Percentiles rank a stretch among this genome's conserved stretches.
phyloP scores from a whole-genome alignment of 1,140 invertebrate species.

The Magallana angulata region DNA sequence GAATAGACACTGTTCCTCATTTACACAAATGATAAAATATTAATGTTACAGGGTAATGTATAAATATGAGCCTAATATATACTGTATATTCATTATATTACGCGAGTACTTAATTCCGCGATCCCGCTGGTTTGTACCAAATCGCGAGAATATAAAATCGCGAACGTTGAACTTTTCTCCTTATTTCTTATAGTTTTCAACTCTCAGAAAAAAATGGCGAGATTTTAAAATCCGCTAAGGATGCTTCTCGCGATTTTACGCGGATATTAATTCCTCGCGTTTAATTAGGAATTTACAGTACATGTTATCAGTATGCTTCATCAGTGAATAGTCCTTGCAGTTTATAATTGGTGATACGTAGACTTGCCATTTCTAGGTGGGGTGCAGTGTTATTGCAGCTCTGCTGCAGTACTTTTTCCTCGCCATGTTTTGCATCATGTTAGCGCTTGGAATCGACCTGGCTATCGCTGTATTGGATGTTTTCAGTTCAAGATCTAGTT shows the following conservation, averaged over 20 bases:
- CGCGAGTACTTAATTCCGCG: no score
- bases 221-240: no score
- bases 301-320: background rate
- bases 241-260: no score
- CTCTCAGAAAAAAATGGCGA: no score
- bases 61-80: background rate
- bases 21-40: background rate
- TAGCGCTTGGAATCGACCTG: slow-evolving; percentile 38
- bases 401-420: slow-evolving; percentile 49
- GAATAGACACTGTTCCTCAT: no score
- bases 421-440: slow-evolving; percentile 44
- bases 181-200: no score
- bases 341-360: background rate
- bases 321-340: background rate
- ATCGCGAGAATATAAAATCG: no score
- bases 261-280: no score
- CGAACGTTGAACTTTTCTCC: no score
- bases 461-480: slow-evolving; percentile 33
- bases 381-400: slow-evolving; percentile 41
- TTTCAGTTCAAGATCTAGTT: slow-evolving; percentile 42
- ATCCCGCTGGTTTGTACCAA: no score
- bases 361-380: background rate
- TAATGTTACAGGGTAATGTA: background rate
- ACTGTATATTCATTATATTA: no score
- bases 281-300: no score